Evolutionary conservation across 1,140 invertebrate species (phyloP).

Genomic region (Lordiphosa mommai): DNA sequence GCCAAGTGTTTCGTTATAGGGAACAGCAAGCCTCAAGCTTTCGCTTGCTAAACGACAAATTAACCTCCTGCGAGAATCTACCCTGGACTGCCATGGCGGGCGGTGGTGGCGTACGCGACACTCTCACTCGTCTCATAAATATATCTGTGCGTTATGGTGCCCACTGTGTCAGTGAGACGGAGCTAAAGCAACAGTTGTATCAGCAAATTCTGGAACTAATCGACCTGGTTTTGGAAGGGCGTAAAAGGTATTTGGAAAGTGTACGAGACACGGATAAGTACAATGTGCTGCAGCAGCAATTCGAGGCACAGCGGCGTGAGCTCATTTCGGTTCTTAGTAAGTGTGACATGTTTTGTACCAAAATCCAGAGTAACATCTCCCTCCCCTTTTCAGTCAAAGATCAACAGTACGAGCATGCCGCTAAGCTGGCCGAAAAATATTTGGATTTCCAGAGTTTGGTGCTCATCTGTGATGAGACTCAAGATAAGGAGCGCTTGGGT

Average conservation of each 20-base stretch:
- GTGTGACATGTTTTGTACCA: neutral
- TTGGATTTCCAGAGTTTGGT: constrained; percentile 91
- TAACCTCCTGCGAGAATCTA: constrained; percentile 81
- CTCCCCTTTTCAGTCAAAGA: constrained; percentile 83
- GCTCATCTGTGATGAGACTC: constrained; percentile 87
- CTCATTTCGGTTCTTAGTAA: constrained; percentile 83
- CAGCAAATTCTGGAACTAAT: constrained; percentile 87
- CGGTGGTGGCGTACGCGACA: constrained; percentile 81
- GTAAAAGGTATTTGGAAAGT: constrained; percentile 86
- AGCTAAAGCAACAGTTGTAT: constrained; percentile 82
- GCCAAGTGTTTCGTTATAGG: constrained; percentile 83
- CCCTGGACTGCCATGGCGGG: constrained; percentile 85
- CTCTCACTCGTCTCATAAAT: constrained; percentile 78
- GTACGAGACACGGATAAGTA: constrained; percentile 83
- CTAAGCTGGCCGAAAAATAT: constrained; percentile 94
- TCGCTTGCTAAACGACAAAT: constrained; percentile 42
- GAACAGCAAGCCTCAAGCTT: constrained; percentile 82
- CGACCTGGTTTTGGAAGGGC: constrained; percentile 89
- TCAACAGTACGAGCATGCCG: constrained; percentile 89
- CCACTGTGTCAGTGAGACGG: constrained; percentile 81
- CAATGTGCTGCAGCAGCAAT: constrained; percentile 83
- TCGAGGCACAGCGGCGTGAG: constrained; percentile 84
- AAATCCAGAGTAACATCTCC: neutral
- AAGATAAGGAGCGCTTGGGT: constrained; percentile 88
- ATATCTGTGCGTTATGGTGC: constrained; percentile 83